Percentiles rank a stretch among this genome's conserved stretches.
Evolutionary conservation across 1,140 invertebrate genomes (phyloP).

Genomic region (Dendroctonus ponderosae): DNA sequence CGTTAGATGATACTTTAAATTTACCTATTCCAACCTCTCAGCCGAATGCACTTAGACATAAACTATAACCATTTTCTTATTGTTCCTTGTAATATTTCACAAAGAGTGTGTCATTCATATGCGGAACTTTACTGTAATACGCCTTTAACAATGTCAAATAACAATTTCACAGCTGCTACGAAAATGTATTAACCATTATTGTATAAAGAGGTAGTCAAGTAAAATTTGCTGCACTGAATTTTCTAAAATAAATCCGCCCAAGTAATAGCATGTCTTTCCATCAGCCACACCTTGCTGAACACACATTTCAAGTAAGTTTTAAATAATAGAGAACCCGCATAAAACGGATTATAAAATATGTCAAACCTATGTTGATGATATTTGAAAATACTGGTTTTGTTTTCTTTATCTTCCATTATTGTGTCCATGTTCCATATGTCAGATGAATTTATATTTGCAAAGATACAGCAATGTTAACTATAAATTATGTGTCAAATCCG

Average conservation of each 20-base stretch:
- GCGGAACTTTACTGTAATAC: slow-evolving; percentile 18
- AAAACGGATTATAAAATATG: no score
- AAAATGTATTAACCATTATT: slow-evolving; percentile 27
- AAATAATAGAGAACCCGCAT: no score
- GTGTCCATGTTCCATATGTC: no score
- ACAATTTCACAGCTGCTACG: slow-evolving; percentile 26
- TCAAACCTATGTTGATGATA: no score
- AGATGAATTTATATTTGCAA: no score
- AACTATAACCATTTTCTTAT: slow-evolving; percentile 16
- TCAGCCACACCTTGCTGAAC: slow-evolving; percentile 5
- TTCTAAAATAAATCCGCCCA: slow-evolving; percentile 12
- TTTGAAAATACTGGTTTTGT: no score
- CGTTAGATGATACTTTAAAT: slow-evolving; percentile 26
- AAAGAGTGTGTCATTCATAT: slow-evolving; percentile 21
- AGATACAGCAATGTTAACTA: no score
- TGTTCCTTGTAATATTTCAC: background rate
- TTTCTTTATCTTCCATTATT: no score
- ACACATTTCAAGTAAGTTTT: background rate
- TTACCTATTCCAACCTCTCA: slow-evolving; percentile 10
- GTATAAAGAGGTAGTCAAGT: slow-evolving; percentile 12
- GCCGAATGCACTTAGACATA: slow-evolving; percentile 14
- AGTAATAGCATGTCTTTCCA: slow-evolving; percentile 13
- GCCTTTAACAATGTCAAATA: slow-evolving; percentile 31
- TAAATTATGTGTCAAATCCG: no score
- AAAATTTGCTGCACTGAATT: slow-evolving; percentile 19